Conservation (phyloP, 2,888 invertebrate genomes). For the Caradrina clavipalpis region DNA sequence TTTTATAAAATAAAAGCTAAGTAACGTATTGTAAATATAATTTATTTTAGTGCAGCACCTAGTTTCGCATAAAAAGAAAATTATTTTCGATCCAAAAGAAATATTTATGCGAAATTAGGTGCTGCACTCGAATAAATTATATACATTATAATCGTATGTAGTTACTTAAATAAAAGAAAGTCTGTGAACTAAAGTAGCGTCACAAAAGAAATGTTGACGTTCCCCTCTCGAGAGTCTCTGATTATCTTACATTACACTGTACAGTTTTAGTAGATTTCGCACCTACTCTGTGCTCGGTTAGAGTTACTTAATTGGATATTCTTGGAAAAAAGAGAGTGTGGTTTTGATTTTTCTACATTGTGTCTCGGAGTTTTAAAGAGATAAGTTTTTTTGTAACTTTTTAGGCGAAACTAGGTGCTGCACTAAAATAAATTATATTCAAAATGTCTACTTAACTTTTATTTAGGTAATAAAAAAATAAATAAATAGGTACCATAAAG, state of each 20-base stretch:
- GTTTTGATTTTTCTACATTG: background rate
- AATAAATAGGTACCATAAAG: background rate
- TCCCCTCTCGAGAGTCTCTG: slow-evolving; percentile 62
- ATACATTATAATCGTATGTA: no score
- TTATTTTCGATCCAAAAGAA: no score
- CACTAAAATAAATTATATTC: background rate
- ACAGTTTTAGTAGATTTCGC: slow-evolving; percentile 48
- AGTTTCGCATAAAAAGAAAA: no score
- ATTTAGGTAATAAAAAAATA: no score
- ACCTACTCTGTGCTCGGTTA: slow-evolving; percentile 41
- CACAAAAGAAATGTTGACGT: slow-evolving; percentile 66
- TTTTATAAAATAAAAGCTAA: no score
- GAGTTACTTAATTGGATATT: slow-evolving; percentile 41
- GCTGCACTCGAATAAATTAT: no score
- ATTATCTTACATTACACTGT: slow-evolving; percentile 58
- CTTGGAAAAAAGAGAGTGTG: background rate
- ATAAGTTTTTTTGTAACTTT: no score
- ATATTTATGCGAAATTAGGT: no score
- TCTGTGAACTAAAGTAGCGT: slow-evolving; percentile 57
- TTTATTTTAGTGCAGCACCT: no score
- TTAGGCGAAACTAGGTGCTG: background rate
- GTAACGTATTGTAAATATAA: no score
- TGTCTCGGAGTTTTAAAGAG: background rate
- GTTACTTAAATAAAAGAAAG: slow-evolving; percentile 66
- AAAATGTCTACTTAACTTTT: background rate